A percentile compares a stretch with the other conserved stretches of the same genome.
Evolutionary conservation across 1,140 invertebrate species (phyloP).

Genomic region (Trissolcus basalis): DNA sequence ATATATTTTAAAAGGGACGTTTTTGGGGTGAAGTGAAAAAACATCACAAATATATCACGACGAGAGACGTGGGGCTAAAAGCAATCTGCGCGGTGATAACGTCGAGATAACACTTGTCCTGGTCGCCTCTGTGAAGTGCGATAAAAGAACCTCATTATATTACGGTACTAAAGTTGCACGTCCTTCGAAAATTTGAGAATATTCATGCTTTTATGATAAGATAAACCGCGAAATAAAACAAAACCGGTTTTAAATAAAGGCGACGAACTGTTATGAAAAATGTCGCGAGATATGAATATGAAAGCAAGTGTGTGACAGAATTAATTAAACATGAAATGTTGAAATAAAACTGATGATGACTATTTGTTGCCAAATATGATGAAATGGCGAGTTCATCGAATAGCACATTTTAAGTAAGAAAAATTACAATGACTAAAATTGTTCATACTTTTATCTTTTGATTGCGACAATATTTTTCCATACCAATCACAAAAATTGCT

Average conservation of each 20-base stretch:
- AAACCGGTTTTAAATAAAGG: slow-evolving; percentile 46
- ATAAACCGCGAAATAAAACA: slow-evolving; percentile 55
- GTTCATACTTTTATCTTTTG: no score
- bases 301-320: not conserved
- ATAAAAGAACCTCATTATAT: slow-evolving; percentile 61
- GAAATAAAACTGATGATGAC: not conserved
- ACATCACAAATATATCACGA: slow-evolving; percentile 49
- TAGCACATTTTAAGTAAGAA: no score
- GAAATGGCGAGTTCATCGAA: no score
- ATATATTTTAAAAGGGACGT: slow-evolving; percentile 25
- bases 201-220: slow-evolving; percentile 58
- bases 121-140: slow-evolving; percentile 46
- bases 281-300: slow-evolving; percentile 46
- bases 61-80: slow-evolving; percentile 59
- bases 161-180: slow-evolving; percentile 57
- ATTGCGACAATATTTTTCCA: no score
- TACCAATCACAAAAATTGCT: no score
- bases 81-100: slow-evolving; percentile 68
- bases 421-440: no score
- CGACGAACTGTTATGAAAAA: slow-evolving; percentile 39
- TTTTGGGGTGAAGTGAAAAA: slow-evolving; percentile 44
- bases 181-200: slow-evolving; percentile 60
- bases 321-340: not conserved
- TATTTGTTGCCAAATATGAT: no score
- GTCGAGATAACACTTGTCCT: slow-evolving; percentile 63